Conservation (phyloP, 2,113 vertebrate species). For the Pteruthius melanotis region DNA sequence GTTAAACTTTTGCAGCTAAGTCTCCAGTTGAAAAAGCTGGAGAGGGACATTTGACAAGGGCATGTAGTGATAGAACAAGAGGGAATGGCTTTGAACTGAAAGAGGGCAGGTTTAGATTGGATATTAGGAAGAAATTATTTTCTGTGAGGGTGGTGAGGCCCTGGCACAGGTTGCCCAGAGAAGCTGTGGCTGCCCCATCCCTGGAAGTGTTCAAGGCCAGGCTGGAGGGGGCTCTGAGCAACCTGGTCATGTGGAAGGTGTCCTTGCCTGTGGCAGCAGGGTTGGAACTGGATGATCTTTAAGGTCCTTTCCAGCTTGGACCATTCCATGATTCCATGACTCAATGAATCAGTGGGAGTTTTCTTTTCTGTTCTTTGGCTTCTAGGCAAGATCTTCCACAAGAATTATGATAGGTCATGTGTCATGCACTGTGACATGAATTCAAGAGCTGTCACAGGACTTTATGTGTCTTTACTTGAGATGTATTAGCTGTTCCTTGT, state of each 20-base stretch:
- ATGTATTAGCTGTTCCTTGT: not conserved
- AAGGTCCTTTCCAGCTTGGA: not conserved
- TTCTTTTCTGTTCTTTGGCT: not conserved
- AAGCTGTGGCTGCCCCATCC: not conserved
- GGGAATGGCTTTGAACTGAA: not conserved
- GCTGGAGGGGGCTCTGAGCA: not conserved
- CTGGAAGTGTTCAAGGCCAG: not conserved
- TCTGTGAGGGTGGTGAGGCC: not conserved
- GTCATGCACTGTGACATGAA: not conserved
- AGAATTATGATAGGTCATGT: fast-evolving
- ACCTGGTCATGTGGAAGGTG: not conserved
- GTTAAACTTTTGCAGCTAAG: not conserved
- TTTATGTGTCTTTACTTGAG: not conserved
- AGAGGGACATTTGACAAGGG: not conserved
- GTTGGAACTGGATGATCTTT: not conserved
- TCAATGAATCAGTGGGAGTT: not conserved
- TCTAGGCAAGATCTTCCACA: not conserved
- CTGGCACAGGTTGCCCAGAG: not conserved
- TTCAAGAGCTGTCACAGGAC: not conserved
- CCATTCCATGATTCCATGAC: not conserved
- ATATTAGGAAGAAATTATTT: not conserved
- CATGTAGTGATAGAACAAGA: not conserved
- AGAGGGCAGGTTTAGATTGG: not conserved
- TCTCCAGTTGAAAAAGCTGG: not conserved
- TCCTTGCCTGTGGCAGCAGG: not conserved